Conservation (phyloP, 2,888 invertebrate genomes). For the Hydrotaea diabolus region DNA sequence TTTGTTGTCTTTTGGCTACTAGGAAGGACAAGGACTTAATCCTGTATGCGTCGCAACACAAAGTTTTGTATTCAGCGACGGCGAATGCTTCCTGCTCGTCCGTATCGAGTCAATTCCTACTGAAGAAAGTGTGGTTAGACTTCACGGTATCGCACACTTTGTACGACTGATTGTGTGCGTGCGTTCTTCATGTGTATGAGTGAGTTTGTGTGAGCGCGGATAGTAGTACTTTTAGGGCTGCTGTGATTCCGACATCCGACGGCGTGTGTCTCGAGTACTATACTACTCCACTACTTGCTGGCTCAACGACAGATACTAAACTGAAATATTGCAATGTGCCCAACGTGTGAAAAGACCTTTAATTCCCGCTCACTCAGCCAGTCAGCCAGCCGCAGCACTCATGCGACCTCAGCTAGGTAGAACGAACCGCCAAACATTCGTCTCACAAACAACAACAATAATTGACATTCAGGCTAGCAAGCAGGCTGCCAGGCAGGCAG, state of each 20-base stretch:
- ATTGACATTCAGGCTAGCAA: slow-evolving; percentile 35
- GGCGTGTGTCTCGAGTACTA: slow-evolving; percentile 16
- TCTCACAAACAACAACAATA: slow-evolving; percentile 1
- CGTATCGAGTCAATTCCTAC: slow-evolving; percentile 59
- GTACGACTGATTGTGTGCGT: not conserved
- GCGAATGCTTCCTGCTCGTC: slow-evolving; percentile 42
- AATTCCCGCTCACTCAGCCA: slow-evolving; percentile 52
- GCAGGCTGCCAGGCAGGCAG: slow-evolving; percentile 45
- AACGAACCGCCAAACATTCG: not conserved
- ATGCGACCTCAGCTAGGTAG: slow-evolving; percentile 41
- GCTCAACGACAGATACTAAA: slow-evolving; percentile 61
- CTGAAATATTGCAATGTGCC: slow-evolving; percentile 58
- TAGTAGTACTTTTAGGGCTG: slow-evolving; percentile 45
- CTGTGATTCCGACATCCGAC: slow-evolving; percentile 26
- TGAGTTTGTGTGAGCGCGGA: slow-evolving; percentile 36
- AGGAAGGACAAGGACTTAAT: not conserved
- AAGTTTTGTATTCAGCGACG: slow-evolving; percentile 55
- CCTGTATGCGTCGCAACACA: slow-evolving; percentile 13
- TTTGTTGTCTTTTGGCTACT: not conserved
- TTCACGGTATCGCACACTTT: slow-evolving; percentile 4
- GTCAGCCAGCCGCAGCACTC: slow-evolving; percentile 39
- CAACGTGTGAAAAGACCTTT: slow-evolving; percentile 60
- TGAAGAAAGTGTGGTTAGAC: slow-evolving; percentile 58
- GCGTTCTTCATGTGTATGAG: not conserved
- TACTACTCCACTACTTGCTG: slow-evolving; percentile 54